Conservation (phyloP, 2,113 vertebrate species). For the Tinamus guttatus region DNA sequence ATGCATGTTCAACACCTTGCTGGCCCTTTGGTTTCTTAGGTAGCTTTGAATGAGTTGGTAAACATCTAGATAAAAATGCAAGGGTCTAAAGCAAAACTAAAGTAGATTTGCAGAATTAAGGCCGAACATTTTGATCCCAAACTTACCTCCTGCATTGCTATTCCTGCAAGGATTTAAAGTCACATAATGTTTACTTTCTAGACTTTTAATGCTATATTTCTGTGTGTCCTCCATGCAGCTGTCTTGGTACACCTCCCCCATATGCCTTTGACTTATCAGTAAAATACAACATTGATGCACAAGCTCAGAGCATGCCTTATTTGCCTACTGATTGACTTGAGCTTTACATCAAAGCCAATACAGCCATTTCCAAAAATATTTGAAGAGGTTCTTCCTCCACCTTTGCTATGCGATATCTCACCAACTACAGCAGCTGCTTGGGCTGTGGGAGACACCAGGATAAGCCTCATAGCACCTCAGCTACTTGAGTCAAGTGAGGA, state of each 20-base stretch:
- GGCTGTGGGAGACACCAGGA: not conserved
- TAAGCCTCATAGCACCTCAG: not conserved
- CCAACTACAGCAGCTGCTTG: not conserved
- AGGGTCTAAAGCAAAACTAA: not conserved
- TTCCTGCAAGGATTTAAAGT: not conserved
- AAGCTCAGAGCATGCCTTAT: not conserved
- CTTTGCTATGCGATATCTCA: not conserved
- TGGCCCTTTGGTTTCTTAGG: not conserved
- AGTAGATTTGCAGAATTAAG: not conserved
- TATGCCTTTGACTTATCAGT: not conserved
- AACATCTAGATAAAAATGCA: not conserved
- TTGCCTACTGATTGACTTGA: not conserved
- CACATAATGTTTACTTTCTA: not conserved
- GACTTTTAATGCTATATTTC: not conserved
- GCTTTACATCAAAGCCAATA: not conserved
- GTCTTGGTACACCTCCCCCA: not conserved
- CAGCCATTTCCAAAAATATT: not conserved
- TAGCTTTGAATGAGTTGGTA: not conserved
- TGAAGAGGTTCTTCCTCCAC: not conserved
- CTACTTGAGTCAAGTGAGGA: not conserved
- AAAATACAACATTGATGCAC: not conserved
- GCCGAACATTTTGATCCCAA: not conserved
- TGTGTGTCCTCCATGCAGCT: accelerated
- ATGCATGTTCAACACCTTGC: not conserved
- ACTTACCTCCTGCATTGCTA: not conserved